Percentiles rank a stretch among this genome's conserved stretches.
Conservation (phyloP, 1,140 invertebrate species). For the Aleiodes sp. region DNA sequence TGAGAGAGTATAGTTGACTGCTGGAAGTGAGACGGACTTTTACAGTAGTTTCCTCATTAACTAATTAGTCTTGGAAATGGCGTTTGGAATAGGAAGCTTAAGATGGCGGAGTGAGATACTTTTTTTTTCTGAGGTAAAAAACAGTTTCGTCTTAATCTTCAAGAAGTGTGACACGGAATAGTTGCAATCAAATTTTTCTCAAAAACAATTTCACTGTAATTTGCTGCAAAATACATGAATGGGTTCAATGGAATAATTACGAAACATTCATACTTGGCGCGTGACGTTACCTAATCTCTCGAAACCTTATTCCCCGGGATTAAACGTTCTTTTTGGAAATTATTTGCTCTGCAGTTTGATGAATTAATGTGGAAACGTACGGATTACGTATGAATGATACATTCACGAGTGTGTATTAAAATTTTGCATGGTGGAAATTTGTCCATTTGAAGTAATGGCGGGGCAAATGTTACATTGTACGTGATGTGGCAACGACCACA, state of each 20-base stretch:
- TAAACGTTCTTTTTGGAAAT: background rate
- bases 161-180: background rate
- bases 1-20: background rate
- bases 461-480: background rate
- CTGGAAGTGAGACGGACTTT: background rate
- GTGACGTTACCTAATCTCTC: background rate
- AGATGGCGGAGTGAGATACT: slow-evolving; percentile 25
- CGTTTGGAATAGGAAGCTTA: no score
- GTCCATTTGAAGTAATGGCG: background rate
- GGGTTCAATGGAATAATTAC: no score
- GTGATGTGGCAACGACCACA: background rate
- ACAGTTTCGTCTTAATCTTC: background rate
- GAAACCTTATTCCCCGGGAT: no score
- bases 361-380: background rate
- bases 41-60: slow-evolving; percentile 31
- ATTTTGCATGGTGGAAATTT: background rate
- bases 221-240: no score
- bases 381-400: background rate
- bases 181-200: no score
- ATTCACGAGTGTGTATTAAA: background rate
- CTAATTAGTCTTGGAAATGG: slow-evolving; percentile 25
- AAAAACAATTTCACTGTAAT: no score
- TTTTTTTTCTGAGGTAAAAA: background rate
- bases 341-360: background rate
- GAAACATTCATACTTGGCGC: background rate